A percentile compares a stretch with the other conserved stretches of the same genome.
Evolutionary conservation across 2,113 vertebrate genomes (phyloP).

Genomic region (Ictalurus punctatus): DNA sequence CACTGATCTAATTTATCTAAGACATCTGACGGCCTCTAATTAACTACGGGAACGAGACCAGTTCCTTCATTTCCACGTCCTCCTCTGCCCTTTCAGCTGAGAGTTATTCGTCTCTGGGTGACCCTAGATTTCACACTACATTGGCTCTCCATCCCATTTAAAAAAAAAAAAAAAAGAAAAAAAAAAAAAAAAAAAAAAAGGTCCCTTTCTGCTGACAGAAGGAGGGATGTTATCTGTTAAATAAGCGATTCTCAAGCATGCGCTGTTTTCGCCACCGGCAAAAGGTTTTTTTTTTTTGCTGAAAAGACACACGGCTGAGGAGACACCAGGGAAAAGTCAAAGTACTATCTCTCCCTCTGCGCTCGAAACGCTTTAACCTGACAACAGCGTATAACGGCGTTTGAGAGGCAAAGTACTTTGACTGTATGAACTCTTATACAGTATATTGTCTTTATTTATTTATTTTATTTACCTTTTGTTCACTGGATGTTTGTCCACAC

Average conservation of each 20-base stretch:
- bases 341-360: conserved; percentile 30
- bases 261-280: conserved; percentile 45
- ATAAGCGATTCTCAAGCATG: conserved; percentile 56
- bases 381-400: conserved; percentile 30
- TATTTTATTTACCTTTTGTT: conserved; percentile 1
- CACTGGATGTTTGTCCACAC: neutral
- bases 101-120: conserved; percentile 54
- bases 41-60: neutral
- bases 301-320: conserved; percentile 44
- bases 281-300: conserved; percentile 38
- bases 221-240: conserved; percentile 59
- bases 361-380: conserved; percentile 30
- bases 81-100: conserved; percentile 26
- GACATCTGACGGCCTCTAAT: conserved; percentile 23
- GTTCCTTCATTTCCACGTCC: conserved; percentile 30
- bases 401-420: neutral
- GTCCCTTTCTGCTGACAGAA: conserved; percentile 54
- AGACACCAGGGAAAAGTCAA: conserved; percentile 41
- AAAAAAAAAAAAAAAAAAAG: neutral
- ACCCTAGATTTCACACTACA: conserved; percentile 55
- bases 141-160: conserved; percentile 37
- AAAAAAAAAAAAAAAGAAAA: neutral
- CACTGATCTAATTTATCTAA: conserved; percentile 9
- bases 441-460: neutral
- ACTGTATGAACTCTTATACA: neutral